Conservation (phyloP, 2,113 vertebrate genomes). For the Cyprinodon variegatus region DNA sequence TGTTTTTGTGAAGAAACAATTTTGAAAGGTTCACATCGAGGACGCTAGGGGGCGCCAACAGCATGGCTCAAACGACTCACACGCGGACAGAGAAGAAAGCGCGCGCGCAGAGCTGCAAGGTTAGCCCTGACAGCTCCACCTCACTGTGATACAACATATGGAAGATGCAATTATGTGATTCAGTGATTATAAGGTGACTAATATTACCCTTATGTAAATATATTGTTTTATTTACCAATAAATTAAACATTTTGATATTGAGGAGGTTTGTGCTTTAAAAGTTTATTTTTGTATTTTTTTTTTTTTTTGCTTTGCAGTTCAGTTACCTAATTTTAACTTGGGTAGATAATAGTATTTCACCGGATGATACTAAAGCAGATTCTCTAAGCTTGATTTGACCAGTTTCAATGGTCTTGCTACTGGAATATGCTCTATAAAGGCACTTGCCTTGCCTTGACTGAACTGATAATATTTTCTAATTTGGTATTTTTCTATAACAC, state of each 20-base stretch:
- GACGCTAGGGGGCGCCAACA: conserved; percentile 80
- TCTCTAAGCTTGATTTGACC: neutral
- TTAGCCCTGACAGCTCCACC: conserved; percentile 35
- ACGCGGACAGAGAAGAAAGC: conserved; percentile 4
- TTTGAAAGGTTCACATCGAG: conserved; percentile 14
- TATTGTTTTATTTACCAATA: too few species aligned
- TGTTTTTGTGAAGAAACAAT: neutral
- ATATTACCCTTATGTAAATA: too few species aligned
- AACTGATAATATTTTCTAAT: neutral
- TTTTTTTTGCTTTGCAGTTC: neutral
- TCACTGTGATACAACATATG: conserved; percentile 18
- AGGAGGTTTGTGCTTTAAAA: neutral
- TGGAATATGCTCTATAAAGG: too few species aligned
- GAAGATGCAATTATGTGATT: neutral
- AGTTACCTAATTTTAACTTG: neutral
- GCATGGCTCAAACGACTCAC: conserved; percentile 41
- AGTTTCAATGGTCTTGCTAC: too few species aligned
- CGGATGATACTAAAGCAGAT: neutral
- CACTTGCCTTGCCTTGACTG: neutral
- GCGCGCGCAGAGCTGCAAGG: conserved; percentile 31
- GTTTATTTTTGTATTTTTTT: neutral
- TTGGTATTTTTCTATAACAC: neutral
- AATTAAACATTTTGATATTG: neutral
- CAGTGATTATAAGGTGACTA: neutral
- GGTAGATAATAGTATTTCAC: conserved; percentile 7